These are phyloP conservation scores for Laticauda colubrina DNA, from an alignment of 2,113 vertebrate species.

Conservation along the genomic window DNA sequence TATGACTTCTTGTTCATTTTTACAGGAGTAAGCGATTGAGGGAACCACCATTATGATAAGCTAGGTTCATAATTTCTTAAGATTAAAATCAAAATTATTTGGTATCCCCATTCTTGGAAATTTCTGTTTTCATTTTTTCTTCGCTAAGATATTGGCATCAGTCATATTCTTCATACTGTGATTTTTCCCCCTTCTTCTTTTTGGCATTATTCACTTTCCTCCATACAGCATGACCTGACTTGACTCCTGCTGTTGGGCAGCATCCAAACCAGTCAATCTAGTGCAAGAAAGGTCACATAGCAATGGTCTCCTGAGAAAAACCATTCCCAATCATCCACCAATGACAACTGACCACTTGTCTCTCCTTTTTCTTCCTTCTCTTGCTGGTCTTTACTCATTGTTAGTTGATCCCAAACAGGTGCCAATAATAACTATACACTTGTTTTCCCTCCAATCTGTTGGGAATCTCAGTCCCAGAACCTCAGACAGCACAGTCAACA, in stretches of 20 bases:
- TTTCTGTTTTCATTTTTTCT: neutral
- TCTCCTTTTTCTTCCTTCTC: constrained; percentile 13
- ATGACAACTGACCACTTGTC: neutral
- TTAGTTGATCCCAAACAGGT: neutral
- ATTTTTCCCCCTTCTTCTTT: neutral
- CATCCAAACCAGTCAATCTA: constrained; percentile 33
- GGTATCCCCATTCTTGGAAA: constrained; percentile 19
- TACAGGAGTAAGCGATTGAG: no score
- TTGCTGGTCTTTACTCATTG: neutral
- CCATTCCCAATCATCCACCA: constrained; percentile 21
- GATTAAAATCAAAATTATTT: neutral
- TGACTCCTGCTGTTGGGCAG: constrained; percentile 30
- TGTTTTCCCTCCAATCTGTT: neutral
- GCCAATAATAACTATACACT: constrained; percentile 1
- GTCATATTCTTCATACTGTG: constrained; percentile 3
- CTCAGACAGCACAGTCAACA: neutral
- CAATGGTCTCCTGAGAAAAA: constrained; percentile 34
- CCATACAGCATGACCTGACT: constrained; percentile 9
- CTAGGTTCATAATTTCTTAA: neutral
- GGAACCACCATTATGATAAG: neutral
- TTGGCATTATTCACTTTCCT: constrained; percentile 8
- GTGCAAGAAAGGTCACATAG: constrained; percentile 24
- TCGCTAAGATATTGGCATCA: constrained; percentile 15
- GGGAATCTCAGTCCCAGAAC: neutral
- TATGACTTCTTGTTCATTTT: neutral